Conservation (phyloP, 1,140 invertebrate species). For the Conus ventricosus region DNA sequence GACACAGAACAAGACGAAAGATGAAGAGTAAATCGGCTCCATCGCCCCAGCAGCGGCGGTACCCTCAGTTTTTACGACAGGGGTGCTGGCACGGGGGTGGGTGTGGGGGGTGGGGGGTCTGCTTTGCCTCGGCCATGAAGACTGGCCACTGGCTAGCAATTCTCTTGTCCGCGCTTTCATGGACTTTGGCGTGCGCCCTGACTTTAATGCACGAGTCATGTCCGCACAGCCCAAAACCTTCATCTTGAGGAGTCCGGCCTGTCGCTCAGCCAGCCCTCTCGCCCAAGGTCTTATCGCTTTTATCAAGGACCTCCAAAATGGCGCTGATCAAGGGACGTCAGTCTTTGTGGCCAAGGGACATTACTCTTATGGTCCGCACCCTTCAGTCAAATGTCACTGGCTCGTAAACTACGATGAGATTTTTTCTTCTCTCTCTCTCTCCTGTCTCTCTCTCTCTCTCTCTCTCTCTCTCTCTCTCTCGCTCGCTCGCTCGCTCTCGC, state of each 20-base stretch:
- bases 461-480: too few species aligned
- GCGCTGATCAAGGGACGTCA: constrained; percentile 28
- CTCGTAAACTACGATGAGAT: neutral
- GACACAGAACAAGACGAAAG: neutral
- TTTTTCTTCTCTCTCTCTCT: neutral
- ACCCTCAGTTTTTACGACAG: neutral
- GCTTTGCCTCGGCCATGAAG: neutral
- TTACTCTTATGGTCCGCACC: constrained; percentile 11
- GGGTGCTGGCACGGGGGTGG: too few species aligned
- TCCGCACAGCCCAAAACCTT: neutral
- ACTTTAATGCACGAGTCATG: constrained; percentile 34
- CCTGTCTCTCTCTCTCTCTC: neutral
- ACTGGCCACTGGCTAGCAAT: neutral
- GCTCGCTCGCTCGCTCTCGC: too few species aligned
- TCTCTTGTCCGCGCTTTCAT: constrained; percentile 3
- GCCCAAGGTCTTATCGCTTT: constrained; percentile 18
- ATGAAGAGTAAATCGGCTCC: neutral
- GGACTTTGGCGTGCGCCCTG: neutral
- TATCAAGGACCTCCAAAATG: constrained; percentile 31
- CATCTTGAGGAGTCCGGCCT: neutral
- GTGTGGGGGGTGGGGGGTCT: too few species aligned
- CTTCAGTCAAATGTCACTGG: constrained; percentile 1
- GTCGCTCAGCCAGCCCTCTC: neutral
- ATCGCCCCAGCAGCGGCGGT: neutral
- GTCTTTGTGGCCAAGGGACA: constrained; percentile 24